phyloP scores from a whole-genome alignment of 2,113 vertebrate genomes.

The Mus musculus region GRCm39 chr6:96635501-96636000 shows the following conservation, averaged over 20 bases:
- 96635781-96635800: conserved; percentile 64
- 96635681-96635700: conserved; percentile 1
- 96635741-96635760: conserved; percentile 44
- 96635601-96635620: not conserved
- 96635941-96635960: conserved; percentile 64
- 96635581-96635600: conserved; percentile 1
- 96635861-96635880: conserved; percentile 70
- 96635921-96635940: conserved; percentile 46
- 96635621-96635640: not conserved
- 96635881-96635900: conserved; percentile 33
- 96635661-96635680: not conserved
- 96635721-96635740: conserved; percentile 61
- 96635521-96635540: conserved; percentile 82
- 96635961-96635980: conserved; percentile 57
- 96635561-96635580: not conserved
- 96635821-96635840: conserved; percentile 43
- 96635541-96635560: conserved; percentile 67
- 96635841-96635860: conserved; percentile 62
- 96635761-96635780: conserved; percentile 52
- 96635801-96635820: conserved; percentile 60
- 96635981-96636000: conserved; percentile 71
- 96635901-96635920: conserved; percentile 61
- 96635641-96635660: not conserved
- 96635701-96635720: conserved; percentile 62
- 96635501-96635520: conserved; percentile 79